These are phyloP conservation scores for Eupsittula cactorum DNA, from an alignment of 2,113 vertebrate genomes.

Conservation along the genomic window DNA sequence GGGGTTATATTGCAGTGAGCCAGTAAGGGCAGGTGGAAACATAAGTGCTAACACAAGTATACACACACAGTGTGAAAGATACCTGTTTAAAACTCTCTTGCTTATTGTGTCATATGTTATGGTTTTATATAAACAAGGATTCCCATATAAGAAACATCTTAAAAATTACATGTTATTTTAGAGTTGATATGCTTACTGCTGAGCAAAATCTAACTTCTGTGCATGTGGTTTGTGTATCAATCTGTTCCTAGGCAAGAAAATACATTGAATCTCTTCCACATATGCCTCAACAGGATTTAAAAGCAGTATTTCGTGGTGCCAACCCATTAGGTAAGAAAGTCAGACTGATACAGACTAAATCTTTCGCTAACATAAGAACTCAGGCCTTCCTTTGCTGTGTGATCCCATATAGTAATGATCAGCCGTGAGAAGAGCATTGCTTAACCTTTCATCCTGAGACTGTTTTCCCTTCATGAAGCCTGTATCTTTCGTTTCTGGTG, in stretches of 20 bases:
- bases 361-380: neutral
- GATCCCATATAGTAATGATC: neutral
- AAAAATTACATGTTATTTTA: neutral
- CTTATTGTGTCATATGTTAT: neutral
- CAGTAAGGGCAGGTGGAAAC: neutral
- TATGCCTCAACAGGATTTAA: slow-evolving; percentile 96
- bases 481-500: neutral
- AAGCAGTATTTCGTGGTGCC: slow-evolving; percentile 90
- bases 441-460: neutral
- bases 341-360: neutral
- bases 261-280: slow-evolving; percentile 97
- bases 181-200: neutral
- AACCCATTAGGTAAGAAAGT: slow-evolving; percentile 90
- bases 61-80: neutral
- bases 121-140: neutral
- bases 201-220: neutral
- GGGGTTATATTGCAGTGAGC: neutral
- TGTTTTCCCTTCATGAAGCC: neutral
- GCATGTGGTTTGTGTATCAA: neutral
- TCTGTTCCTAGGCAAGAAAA: slow-evolving; percentile 88
- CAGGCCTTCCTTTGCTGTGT: neutral
- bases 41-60: neutral
- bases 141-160: neutral
- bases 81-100: neutral
- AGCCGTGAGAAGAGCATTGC: neutral